Evolutionary conservation across 2,797 vertebrate genomes (phyloP).

Genomic region (Serranus cabrilla): DNA sequence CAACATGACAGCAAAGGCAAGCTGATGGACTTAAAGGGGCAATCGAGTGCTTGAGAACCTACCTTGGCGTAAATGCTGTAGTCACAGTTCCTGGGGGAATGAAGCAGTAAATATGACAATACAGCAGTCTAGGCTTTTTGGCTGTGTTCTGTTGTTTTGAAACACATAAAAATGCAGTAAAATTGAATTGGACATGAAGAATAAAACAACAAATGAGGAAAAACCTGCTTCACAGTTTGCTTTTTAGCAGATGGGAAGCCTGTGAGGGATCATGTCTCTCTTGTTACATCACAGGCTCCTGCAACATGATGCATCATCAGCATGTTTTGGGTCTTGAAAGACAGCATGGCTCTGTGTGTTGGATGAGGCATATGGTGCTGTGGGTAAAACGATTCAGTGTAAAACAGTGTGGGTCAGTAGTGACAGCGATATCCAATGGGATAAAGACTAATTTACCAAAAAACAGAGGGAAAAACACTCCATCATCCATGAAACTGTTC

Average conservation of each 20-base stretch:
- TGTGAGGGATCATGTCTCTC: neutral
- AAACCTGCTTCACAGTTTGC: neutral
- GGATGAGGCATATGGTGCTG: neutral
- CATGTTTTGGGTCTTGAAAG: neutral
- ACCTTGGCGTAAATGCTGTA: conserved; percentile 49
- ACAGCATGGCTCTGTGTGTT: neutral
- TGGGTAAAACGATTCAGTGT: neutral
- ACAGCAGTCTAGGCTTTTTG: conserved; percentile 1
- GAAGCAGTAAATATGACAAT: conserved; percentile 32
- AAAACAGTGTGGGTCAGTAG: neutral
- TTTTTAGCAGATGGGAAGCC: conserved; percentile 9
- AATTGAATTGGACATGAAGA: neutral
- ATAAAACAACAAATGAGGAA: neutral
- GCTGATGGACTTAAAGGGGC: conserved; percentile 61
- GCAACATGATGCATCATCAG: neutral
- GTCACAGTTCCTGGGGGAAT: conserved; percentile 23
- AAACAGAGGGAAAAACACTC: neutral
- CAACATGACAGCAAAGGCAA: conserved; percentile 68
- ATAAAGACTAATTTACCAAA: neutral
- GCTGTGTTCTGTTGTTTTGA: neutral
- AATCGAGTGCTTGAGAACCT: conserved; percentile 27
- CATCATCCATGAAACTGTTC: conserved; percentile 15
- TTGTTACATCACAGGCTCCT: neutral
- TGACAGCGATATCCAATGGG: neutral
- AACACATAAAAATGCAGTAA: neutral